A percentile compares a stretch with the other conserved stretches of the same genome.
Conservation (phyloP, 2,797 vertebrate species). For the Ctenochaetus hawaiiensis region DNA sequence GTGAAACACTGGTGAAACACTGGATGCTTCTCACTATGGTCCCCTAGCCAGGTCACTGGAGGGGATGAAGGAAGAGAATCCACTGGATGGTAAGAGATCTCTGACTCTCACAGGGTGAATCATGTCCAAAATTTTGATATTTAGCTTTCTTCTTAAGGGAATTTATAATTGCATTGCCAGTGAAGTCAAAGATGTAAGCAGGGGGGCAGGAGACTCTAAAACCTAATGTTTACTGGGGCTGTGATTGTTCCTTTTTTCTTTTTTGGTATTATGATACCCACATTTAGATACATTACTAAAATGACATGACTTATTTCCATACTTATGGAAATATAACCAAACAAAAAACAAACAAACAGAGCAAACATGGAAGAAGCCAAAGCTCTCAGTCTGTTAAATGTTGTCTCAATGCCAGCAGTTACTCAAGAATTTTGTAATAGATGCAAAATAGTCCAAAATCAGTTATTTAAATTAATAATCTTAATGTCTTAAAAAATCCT, state of each 20-base stretch:
- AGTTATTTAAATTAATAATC: too few relatives aligned
- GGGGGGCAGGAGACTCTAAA: background rate
- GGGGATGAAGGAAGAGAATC: slow-evolving; percentile 83
- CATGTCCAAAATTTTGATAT: background rate
- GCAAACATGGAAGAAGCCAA: too few relatives aligned
- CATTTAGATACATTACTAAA: background rate
- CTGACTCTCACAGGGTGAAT: slow-evolving; percentile 1
- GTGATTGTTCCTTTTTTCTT: background rate
- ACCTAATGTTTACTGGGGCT: background rate
- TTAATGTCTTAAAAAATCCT: too few relatives aligned
- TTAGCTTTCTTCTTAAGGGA: background rate
- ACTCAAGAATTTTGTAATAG: too few relatives aligned
- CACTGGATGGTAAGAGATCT: slow-evolving; percentile 81
- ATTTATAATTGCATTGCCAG: background rate
- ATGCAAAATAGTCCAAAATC: too few relatives aligned
- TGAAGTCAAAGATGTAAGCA: background rate
- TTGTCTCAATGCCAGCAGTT: too few relatives aligned
- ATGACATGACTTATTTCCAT: background rate
- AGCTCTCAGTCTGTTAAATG: too few relatives aligned
- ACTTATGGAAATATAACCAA: background rate
- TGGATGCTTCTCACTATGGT: slow-evolving; percentile 67
- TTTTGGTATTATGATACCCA: background rate
- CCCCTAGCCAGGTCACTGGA: slow-evolving; percentile 71
- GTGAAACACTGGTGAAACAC: slow-evolving; percentile 39
- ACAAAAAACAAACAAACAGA: background rate